Conservation (phyloP, 2,888 invertebrate species). For the Epinotia nisella region DNA sequence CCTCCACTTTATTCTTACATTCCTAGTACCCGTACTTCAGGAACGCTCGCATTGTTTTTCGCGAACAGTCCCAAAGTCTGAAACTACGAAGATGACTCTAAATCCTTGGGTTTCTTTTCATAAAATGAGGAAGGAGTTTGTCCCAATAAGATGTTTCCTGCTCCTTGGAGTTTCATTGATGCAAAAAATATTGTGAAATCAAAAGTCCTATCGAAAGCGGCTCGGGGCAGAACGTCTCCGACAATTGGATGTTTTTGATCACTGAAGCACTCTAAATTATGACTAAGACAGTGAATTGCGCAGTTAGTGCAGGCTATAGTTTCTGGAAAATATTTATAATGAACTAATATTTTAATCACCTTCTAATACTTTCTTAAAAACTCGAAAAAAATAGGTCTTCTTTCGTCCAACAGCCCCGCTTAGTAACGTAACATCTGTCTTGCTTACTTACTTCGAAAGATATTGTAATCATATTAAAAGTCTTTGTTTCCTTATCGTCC, state of each 20-base stretch:
- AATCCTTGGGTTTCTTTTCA: background rate
- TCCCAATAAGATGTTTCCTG: background rate
- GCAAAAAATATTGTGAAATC: background rate
- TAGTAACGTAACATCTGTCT: background rate
- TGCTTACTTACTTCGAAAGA: background rate
- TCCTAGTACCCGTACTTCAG: conserved; percentile 5
- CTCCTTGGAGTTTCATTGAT: background rate
- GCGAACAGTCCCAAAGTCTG: background rate
- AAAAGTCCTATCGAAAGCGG: background rate
- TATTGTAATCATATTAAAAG: conserved; percentile 30
- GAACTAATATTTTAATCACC: background rate
- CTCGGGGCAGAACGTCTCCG: background rate
- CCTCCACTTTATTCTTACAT: conserved; percentile 1
- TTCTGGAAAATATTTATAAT: background rate
- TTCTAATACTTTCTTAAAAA: conserved; percentile 4
- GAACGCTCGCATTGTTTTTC: background rate
- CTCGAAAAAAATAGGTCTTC: background rate
- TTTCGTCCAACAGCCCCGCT: background rate
- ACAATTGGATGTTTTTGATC: background rate
- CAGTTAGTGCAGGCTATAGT: conserved; percentile 9
- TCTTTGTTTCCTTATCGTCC: conserved; percentile 38
- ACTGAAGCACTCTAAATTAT: conserved; percentile 11
- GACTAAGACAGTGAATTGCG: conserved; percentile 20
- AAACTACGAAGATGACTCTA: background rate
- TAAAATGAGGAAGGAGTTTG: background rate